Percentiles rank a stretch among this genome's conserved stretches.
phyloP scores from a whole-genome alignment of 2,888 invertebrate genomes.

The Brenthis ino region DNA sequence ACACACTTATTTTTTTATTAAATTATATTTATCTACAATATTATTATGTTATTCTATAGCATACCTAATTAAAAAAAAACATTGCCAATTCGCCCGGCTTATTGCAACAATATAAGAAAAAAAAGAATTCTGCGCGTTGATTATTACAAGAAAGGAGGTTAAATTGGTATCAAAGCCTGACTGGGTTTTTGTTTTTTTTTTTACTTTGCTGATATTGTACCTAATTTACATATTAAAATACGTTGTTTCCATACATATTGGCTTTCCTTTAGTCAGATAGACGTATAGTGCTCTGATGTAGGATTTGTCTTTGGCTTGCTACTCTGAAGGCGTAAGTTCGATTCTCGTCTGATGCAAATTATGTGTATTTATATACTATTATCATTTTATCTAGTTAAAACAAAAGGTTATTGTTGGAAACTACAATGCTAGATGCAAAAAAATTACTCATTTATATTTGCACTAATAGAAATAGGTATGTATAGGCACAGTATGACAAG shows the following conservation, averaged over 20 bases:
- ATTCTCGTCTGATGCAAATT: neutral
- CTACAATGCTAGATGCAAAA: no score
- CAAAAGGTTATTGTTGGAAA: no score
- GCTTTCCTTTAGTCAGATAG: neutral
- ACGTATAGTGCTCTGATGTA: neutral
- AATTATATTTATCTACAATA: constrained; percentile 16
- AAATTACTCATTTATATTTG: no score
- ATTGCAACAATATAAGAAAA: constrained; percentile 32
- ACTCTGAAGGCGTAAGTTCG: neutral
- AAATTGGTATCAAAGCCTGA: constrained; percentile 25
- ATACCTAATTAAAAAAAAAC: constrained; percentile 33
- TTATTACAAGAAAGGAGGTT: constrained; percentile 32
- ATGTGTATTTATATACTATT: no score
- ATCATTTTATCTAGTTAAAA: no score
- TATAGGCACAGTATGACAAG: no score
- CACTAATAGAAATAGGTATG: no score
- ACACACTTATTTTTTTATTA: neutral
- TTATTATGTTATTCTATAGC: constrained; percentile 25
- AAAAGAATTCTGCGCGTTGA: constrained; percentile 29
- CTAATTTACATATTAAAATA: constrained; percentile 16
- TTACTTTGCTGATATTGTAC: constrained; percentile 4
- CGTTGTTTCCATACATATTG: constrained; percentile 3
- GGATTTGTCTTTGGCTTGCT: neutral
- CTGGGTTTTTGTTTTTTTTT: constrained; percentile 10
- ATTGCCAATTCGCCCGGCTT: constrained; percentile 36